These are phyloP conservation scores for Orchesella cincta DNA, from an alignment of 1,140 invertebrate genomes.

Conservation along the genomic window DNA sequence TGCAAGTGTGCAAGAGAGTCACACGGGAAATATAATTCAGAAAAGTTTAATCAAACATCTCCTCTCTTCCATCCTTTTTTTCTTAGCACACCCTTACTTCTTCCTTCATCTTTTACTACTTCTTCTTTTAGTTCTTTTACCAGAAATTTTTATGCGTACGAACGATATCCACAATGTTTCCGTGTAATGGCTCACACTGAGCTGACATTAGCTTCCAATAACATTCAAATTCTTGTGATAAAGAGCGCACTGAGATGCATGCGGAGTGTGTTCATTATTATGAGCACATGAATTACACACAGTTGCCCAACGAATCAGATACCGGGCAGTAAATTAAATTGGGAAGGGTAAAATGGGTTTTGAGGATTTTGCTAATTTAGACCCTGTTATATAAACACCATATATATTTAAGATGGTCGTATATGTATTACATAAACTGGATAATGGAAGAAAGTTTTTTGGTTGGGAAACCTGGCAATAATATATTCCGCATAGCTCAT, in stretches of 20 bases:
- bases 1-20: conserved; percentile 21
- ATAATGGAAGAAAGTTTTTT: too few relatives aligned
- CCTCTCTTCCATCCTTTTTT: neutral
- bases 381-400: neutral
- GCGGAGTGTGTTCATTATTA: neutral
- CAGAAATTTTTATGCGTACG: too few relatives aligned
- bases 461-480: too few relatives aligned
- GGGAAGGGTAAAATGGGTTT: conserved; percentile 16
- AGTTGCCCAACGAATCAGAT: neutral
- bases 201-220: too few relatives aligned
- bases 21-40: conserved; percentile 22
- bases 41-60: conserved; percentile 20
- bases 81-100: neutral
- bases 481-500: too few relatives aligned
- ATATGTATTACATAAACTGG: too few relatives aligned
- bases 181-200: too few relatives aligned
- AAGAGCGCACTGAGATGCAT: too few relatives aligned
- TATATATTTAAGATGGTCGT: neutral
- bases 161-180: too few relatives aligned
- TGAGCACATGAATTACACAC: neutral
- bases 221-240: conserved; percentile 17
- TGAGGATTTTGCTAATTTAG: conserved; percentile 16
- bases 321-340: conserved; percentile 3
- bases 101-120: neutral
- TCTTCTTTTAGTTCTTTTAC: neutral